phyloP scores from a whole-genome alignment of 1,140 invertebrate genomes.

The Rhynchophorus ferrugineus region DNA sequence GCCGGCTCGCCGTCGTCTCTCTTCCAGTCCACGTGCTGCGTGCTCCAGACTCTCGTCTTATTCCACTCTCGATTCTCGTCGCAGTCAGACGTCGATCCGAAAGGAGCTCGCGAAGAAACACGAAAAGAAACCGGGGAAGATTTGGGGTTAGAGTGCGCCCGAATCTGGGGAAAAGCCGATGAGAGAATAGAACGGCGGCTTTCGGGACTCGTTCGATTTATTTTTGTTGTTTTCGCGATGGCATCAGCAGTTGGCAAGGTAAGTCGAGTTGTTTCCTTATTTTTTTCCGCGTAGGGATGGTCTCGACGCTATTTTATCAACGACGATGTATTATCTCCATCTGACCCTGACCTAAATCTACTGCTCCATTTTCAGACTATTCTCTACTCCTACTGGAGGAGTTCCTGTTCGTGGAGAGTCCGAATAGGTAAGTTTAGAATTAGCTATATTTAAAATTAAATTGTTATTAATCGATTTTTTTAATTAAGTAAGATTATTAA shows the following conservation, averaged over 20 bases:
- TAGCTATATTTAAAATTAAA: too few species aligned
- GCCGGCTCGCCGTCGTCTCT: neutral
- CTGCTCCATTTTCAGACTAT: conserved; percentile 54
- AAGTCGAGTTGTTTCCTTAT: neutral
- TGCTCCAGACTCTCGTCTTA: neutral
- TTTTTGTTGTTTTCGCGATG: neutral
- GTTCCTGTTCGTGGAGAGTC: conserved; percentile 86
- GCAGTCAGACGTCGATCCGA: neutral
- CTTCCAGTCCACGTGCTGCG: neutral
- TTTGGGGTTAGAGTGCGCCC: neutral
- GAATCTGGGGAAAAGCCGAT: neutral
- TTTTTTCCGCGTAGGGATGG: neutral
- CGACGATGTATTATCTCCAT: neutral
- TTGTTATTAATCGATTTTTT: conserved; percentile 12
- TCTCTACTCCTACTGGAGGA: conserved; percentile 86
- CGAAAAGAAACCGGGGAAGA: neutral
- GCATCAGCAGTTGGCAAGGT: neutral
- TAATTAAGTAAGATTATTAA: neutral
- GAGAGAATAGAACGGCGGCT: neutral
- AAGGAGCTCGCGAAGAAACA: neutral
- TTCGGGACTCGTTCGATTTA: neutral
- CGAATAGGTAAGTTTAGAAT: conserved; percentile 70
- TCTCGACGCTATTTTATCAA: too few species aligned
- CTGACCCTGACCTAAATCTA: neutral
- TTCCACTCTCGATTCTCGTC: neutral